Evolutionary conservation across 2,888 invertebrate genomes (phyloP), one percentile per base, ranked within the genome.

Genomic region (Timandra comae): DNA sequence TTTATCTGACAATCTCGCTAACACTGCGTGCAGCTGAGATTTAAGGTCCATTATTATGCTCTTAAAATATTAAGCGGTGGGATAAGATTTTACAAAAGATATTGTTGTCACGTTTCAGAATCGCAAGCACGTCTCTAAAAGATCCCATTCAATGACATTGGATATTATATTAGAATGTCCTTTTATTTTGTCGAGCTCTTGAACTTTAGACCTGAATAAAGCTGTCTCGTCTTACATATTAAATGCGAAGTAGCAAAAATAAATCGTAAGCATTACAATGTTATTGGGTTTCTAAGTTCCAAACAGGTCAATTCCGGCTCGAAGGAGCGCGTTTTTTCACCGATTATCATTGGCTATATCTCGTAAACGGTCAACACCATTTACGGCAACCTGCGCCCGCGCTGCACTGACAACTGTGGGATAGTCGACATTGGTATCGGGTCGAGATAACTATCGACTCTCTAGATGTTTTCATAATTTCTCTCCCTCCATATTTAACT

Each of bases 371-470:
- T 63, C 61, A 52, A 61, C 53, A 53, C 84, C 84, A 63, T 84
- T 65, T 84, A 84, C 55, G 84, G 82, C 55, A 84, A 69, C 77
- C 65, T 74, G 82, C 49, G 57, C 65, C 52, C 40, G 63, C 56
- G 51, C 62, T 59, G 67, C 65, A 74, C 73, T 78, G 77, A 81
- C 82, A 76, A 76, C 80, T 84, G 79, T 82, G 82, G 75, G 80
- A 80, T 81, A 75, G 68, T 68, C 63, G 55, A 61, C 68, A 62
- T 63, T 67, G 63, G 60, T 55, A 58, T 63, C 57, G 52, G 52
- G 46, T 57, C 52, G 49, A 60, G 71, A 77, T 76, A 72, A 64
- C 68, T 72, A 78, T 76, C 71, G 44, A 49, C 62, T 67, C 63
- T 70, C 63, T 73, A 70, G 66, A 63, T 68, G 68, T 73, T 72